phyloP scores from a whole-genome alignment of 2,797 vertebrate species.

The Gymnothorax reevesii region DNA sequence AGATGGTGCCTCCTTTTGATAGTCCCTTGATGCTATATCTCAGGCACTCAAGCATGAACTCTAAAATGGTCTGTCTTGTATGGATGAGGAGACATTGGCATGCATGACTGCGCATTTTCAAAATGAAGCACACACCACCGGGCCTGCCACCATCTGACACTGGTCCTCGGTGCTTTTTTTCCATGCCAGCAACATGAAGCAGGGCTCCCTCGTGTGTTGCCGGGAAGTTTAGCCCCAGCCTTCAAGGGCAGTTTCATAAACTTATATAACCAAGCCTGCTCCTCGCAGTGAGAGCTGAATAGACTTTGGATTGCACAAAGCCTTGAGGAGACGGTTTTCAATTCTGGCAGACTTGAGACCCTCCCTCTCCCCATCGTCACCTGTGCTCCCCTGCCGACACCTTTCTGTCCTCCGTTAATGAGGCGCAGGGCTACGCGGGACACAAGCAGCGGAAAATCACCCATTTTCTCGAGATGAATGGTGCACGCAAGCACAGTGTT shows the following conservation, averaged over 20 bases:
- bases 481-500: not conserved
- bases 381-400: not conserved
- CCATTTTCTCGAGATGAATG: not conserved
- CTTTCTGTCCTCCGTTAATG: conserved; percentile 1
- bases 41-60: not conserved
- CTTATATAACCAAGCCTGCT: not conserved
- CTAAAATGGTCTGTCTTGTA: not conserved
- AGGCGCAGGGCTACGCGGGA: not conserved
- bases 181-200: not conserved
- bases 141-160: not conserved
- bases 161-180: not conserved
- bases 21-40: not conserved
- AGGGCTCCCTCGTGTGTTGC: not conserved
- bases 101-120: not conserved
- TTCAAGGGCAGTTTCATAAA: not conserved
- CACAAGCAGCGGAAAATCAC: not conserved
- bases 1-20: not conserved
- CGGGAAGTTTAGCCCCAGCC: not conserved
- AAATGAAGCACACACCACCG: not conserved
- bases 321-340: not conserved
- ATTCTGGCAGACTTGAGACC: not conserved
- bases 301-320: not conserved
- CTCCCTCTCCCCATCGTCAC: not conserved
- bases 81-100: not conserved
- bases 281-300: conserved; percentile 10